A percentile compares a stretch with the other conserved stretches of the same genome.
Conservation (phyloP, 2,888 invertebrate genomes). For the Nemurella pictetii region DNA sequence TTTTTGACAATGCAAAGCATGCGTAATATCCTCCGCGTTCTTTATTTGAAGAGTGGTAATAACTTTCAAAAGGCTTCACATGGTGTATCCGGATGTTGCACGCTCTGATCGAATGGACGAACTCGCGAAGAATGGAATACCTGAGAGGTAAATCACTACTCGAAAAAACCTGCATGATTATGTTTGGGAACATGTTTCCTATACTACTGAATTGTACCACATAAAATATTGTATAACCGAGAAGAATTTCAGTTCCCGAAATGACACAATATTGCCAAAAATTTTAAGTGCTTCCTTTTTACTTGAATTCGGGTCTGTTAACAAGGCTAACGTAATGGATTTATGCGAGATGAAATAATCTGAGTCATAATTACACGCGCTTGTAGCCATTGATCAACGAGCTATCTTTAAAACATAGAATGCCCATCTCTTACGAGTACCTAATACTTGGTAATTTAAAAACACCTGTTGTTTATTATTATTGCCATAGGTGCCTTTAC, state of each 20-base stretch:
- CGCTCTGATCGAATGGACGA: not conserved
- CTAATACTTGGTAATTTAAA: not conserved
- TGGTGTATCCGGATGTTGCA: not conserved
- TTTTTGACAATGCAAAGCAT: not conserved
- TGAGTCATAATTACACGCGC: not conserved
- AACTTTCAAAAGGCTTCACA: not conserved
- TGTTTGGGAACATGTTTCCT: not conserved
- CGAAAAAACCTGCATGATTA: not conserved
- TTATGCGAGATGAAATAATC: not conserved
- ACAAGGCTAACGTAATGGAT: too few species aligned
- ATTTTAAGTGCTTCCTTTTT: not conserved
- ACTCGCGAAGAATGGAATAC: not conserved
- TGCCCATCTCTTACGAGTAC: not conserved
- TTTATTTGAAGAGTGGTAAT: not conserved
- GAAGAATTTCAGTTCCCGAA: not conserved
- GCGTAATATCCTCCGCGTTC: not conserved
- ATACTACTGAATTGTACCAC: not conserved
- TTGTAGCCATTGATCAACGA: not conserved
- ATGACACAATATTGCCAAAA: not conserved
- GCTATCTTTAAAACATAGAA: too few species aligned
- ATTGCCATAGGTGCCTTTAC: too few species aligned
- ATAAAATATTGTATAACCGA: not conserved
- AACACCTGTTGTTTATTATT: not conserved
- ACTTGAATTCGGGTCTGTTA: too few species aligned
- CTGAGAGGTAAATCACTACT: not conserved